A percentile compares a stretch with the other conserved stretches of the same genome.
Evolutionary conservation across 2,888 invertebrate species (phyloP).

Genomic region (Toxonevra muliebris): DNA sequence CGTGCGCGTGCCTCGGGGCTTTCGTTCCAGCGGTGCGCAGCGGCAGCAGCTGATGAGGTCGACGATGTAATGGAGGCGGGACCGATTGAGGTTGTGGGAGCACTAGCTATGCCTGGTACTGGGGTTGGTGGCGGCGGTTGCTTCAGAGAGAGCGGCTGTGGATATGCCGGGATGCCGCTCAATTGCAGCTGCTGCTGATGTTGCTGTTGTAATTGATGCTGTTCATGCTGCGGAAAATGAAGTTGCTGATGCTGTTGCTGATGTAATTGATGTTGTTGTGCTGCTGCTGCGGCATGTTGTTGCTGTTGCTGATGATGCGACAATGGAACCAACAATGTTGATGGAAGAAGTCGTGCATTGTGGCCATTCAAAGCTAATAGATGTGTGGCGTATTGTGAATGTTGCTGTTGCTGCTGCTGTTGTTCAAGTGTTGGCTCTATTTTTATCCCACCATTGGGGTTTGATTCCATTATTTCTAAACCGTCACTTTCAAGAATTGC

Average conservation of each 20-base stretch:
- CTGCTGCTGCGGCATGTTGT: slow-evolving; percentile 47
- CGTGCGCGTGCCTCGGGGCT: slow-evolving; percentile 64
- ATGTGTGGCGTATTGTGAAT: slow-evolving; percentile 61
- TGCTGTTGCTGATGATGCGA: slow-evolving; percentile 53
- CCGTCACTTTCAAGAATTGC: slow-evolving; percentile 36
- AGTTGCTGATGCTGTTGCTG: slow-evolving; percentile 42
- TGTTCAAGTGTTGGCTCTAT: slow-evolving; percentile 63
- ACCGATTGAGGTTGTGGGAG: slow-evolving; percentile 37
- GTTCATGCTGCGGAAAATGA: slow-evolving; percentile 41
- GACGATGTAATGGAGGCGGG: slow-evolving; percentile 44
- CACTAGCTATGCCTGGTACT: slow-evolving; percentile 36
- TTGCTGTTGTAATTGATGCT: slow-evolving; percentile 51
- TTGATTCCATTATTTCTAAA: slow-evolving; percentile 62
- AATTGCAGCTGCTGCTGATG: slow-evolving; percentile 53
- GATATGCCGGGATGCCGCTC: slow-evolving; percentile 49
- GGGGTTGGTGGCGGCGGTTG: slow-evolving; percentile 50
- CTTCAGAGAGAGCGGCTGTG: slow-evolving; percentile 54
- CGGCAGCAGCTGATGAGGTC: slow-evolving; percentile 44
- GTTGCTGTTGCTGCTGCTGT: slow-evolving; percentile 51
- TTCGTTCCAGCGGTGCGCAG: slow-evolving; percentile 64
- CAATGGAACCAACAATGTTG: slow-evolving; percentile 60
- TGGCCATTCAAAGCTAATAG: slow-evolving; percentile 63
- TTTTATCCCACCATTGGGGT: slow-evolving; percentile 63
- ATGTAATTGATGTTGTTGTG: slow-evolving; percentile 48
- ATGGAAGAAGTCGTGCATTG: slow-evolving; percentile 61